phyloP scores from a whole-genome alignment of 35 echinoderm and acorn worm genomes.

The Apostichopus parvimensis region DNA sequence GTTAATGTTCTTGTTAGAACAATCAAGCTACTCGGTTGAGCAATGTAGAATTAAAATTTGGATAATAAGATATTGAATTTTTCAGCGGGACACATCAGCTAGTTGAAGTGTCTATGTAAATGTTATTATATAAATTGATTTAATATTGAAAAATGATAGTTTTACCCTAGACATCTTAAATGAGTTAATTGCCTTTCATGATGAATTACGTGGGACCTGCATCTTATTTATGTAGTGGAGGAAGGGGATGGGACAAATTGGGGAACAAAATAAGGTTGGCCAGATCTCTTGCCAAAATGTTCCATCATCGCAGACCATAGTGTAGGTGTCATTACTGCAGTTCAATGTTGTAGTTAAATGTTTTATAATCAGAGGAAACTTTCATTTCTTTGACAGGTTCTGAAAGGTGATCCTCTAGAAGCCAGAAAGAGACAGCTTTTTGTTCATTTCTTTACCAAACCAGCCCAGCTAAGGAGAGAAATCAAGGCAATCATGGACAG shows the following conservation, averaged over 20 bases:
- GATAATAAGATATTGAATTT: background rate
- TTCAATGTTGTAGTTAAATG: no score
- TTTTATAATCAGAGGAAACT: no score
- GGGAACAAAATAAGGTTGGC: background rate
- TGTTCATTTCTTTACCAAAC: constrained; percentile 85
- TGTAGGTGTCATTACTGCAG: no score
- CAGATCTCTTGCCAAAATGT: background rate
- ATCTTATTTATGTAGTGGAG: background rate
- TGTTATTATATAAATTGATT: no score
- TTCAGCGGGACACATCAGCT: no score
- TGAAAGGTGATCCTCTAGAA: constrained; percentile 78
- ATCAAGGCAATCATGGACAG: constrained; percentile 64
- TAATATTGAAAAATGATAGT: no score
- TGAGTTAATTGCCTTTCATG: no score
- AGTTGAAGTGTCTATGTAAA: background rate
- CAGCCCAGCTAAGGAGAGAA: constrained; percentile 62
- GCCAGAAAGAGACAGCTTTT: constrained; percentile 69
- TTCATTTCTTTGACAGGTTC: constrained; percentile 43
- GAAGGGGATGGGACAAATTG: background rate
- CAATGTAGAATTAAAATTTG: background rate
- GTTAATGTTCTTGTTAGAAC: background rate
- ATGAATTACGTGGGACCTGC: no score
- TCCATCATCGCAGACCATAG: no score
- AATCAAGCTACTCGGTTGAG: background rate
- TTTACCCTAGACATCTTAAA: no score